Evolutionary conservation across 2,888 invertebrate genomes (phyloP).

Genomic region (Chymomyza fuscimana): DNA sequence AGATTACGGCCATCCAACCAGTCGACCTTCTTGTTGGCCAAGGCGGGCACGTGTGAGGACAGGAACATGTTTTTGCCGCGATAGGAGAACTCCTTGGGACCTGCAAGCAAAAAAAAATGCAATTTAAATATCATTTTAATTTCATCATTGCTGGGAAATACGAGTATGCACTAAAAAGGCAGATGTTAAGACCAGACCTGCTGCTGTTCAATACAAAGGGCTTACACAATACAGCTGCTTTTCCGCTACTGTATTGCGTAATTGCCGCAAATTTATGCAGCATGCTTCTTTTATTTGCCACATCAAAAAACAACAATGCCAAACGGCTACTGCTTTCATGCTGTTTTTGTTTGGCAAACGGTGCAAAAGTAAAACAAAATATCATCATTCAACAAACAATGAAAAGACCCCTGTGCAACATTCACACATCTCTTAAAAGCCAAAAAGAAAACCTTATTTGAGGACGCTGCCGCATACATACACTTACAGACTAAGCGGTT

Average conservation of each 20-base stretch:
- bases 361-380: conserved; percentile 25
- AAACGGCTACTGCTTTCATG: conserved; percentile 45
- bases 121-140: not conserved
- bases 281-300: conserved; percentile 46
- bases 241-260: conserved; percentile 40
- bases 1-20: conserved; percentile 95
- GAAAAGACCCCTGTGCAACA: conserved; percentile 31
- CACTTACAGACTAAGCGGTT: not conserved
- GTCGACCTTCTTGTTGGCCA: conserved; percentile 90
- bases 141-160: not conserved
- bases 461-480: not conserved
- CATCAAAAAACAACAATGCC: conserved; percentile 15
- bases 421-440: not conserved
- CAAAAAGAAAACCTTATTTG: not conserved
- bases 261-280: conserved; percentile 67
- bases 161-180: not conserved
- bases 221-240: not conserved
- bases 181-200: not conserved
- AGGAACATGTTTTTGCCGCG: conserved; percentile 93
- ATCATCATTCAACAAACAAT: conserved; percentile 45
- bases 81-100: conserved; percentile 94
- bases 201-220: not conserved
- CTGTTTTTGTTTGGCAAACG: conserved; percentile 58
- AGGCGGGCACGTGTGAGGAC: conserved; percentile 88
- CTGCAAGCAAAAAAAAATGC: conserved; percentile 79